Evolutionary conservation across 2,888 invertebrate species (phyloP), one percentile per base, ranked within the genome.

Genomic region (Spisula subtruncata): DNA sequence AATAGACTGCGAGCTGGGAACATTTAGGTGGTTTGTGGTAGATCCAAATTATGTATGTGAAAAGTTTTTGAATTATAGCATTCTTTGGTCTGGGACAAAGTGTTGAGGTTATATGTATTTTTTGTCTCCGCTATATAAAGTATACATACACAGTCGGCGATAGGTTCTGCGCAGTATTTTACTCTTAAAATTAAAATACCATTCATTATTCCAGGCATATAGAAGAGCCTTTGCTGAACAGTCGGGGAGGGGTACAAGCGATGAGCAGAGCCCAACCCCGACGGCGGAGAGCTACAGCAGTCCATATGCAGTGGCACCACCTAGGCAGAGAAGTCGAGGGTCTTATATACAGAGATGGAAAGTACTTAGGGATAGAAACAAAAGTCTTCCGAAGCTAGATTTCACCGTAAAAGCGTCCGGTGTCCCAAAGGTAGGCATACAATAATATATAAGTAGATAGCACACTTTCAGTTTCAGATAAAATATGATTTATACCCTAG

Each of bases 311-410:
- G 82, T 90, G 35, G 85, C 91, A 2, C 92, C 92, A 85, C 89
- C 92, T 12, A 87, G 91, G 29, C 90, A 93, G 56, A 87, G 66
- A 32, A 91, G 92, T 85, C 89, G 83, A 71, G 89, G 88, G 60
- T 90, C 92, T 1, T 93, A 93, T 81, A 91, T 94, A n/a, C 93
- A 94, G 88, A 89, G 94, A 89, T 94, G 90, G 92, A 94, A 94
- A 86, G 93, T 92, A 16, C 86, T 94, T 18, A 82, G 92, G 51
- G 93, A 94, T 46, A 54, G 94, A 66, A 94, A 94, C 87, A 89
- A 92, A 83, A 93, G 92, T 85, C 86, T 94, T 8, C 94, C 94
- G 41, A 92, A 92, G 83, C 87, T 94, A n/a, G 94, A 94, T 83
- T 94, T 93, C 85, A 92, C 86, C 81, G 88, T 86, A 32, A 93